A percentile compares a stretch with the other conserved stretches of the same genome.
phyloP scores from a whole-genome alignment of 2,113 vertebrate genomes.

The Ancistrus triradiatus region DNA sequence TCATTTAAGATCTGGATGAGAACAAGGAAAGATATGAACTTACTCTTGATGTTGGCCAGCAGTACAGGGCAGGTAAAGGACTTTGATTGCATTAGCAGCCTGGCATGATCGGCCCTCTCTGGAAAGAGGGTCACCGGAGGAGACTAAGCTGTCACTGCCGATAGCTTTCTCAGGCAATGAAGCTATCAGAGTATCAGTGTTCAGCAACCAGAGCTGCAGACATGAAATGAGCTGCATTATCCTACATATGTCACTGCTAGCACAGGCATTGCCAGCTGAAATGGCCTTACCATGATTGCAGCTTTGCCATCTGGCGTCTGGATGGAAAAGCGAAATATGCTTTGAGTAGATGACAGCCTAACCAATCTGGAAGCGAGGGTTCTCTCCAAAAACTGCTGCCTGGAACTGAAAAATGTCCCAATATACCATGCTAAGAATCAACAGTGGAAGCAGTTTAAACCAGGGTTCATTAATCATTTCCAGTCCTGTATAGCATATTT shows the following conservation, averaged over 20 bases:
- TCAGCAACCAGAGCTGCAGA: constrained; percentile 88
- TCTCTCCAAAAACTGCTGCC: constrained; percentile 79
- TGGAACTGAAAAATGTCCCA: constrained; percentile 59
- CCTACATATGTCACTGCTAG: neutral
- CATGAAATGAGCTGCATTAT: constrained; percentile 39
- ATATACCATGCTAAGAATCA: no score
- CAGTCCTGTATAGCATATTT: no score
- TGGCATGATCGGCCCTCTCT: constrained; percentile 49
- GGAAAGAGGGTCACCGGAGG: constrained; percentile 52
- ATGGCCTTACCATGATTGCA: constrained; percentile 80
- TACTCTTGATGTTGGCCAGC: constrained; percentile 78
- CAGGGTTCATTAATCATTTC: no score
- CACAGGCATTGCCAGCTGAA: neutral
- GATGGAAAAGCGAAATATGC: constrained; percentile 84
- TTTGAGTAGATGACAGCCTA: constrained; percentile 77
- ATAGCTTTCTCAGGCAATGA: constrained; percentile 62
- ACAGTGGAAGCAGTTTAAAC: no score
- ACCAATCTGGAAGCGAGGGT: constrained; percentile 74
- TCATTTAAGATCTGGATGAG: neutral
- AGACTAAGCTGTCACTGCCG: constrained; percentile 46
- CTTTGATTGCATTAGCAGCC: constrained; percentile 74
- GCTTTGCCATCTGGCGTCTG: constrained; percentile 77
- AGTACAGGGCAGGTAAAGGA: constrained; percentile 81
- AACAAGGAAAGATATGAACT: constrained; percentile 37
- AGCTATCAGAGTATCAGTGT: constrained; percentile 83